Percentiles rank a stretch among this genome's conserved stretches.
Conservation (phyloP, 2,888 invertebrate genomes). For the Mongoloraphidia duomilia region DNA sequence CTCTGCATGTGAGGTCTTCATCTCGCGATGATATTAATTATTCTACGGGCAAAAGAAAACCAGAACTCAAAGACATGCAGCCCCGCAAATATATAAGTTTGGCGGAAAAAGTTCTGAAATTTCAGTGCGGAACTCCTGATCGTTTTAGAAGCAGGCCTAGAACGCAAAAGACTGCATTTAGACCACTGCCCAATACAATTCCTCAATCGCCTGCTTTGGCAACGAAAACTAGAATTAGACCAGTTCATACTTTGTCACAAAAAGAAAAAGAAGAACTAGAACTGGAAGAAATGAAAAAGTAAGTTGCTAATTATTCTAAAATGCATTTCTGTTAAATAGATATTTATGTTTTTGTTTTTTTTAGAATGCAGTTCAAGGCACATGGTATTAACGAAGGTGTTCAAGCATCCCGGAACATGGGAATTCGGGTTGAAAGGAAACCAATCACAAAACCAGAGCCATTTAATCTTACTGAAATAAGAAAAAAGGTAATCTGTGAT, state of each 20-base stretch:
- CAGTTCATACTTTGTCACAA: conserved; percentile 36
- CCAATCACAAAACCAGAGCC: conserved; percentile 44
- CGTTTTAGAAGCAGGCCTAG: conserved; percentile 30
- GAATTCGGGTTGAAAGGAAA: conserved; percentile 38
- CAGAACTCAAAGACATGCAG: too few relatives aligned
- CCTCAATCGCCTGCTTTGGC: conserved; percentile 39
- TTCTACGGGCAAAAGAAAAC: too few relatives aligned
- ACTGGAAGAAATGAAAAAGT: conserved; percentile 47
- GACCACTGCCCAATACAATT: conserved; percentile 22
- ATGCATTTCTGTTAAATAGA: neutral
- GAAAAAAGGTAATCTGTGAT: conserved; percentile 27
- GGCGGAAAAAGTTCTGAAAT: conserved; percentile 37
- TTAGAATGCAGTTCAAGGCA: conserved; percentile 47
- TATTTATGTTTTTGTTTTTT: conserved; percentile 13
- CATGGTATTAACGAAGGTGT: conserved; percentile 46
- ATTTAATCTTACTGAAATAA: conserved; percentile 45
- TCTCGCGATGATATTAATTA: too few relatives aligned
- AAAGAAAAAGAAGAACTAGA: conserved; percentile 47
- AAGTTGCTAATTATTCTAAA: conserved; percentile 12
- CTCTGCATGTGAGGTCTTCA: too few relatives aligned
- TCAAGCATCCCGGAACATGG: conserved; percentile 32
- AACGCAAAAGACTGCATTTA: conserved; percentile 1
- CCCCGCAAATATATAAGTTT: conserved; percentile 29
- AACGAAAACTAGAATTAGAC: conserved; percentile 40
- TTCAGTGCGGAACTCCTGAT: conserved; percentile 36